Evolutionary conservation across 2,797 vertebrate species (phyloP).

Genomic region (Spatula versicolor): DNA sequence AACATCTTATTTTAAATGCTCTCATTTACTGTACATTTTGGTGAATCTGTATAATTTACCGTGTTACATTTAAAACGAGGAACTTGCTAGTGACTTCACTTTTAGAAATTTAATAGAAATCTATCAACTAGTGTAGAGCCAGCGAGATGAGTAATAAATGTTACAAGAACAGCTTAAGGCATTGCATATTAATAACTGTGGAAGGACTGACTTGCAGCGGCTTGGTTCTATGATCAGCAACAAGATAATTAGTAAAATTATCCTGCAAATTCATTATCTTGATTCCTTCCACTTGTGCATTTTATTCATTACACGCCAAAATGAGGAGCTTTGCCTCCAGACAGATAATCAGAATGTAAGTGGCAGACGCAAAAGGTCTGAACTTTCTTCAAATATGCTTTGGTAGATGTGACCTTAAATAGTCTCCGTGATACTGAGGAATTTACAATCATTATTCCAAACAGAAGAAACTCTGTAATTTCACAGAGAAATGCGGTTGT

Average conservation of each 20-base stretch:
- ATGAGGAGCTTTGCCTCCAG: constrained; percentile 59
- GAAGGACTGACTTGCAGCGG: constrained; percentile 59
- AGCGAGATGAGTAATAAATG: constrained; percentile 64
- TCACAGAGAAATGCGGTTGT: neutral
- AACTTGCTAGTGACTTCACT: neutral
- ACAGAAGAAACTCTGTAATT: neutral
- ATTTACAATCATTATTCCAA: constrained; percentile 18
- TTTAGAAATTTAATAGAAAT: constrained; percentile 66
- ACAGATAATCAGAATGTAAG: constrained; percentile 63
- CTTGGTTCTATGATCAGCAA: constrained; percentile 63
- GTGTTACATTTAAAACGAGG: constrained; percentile 48
- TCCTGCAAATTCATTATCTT: constrained; percentile 74
- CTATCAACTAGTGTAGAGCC: constrained; percentile 40
- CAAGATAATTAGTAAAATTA: constrained; percentile 76
- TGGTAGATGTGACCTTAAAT: constrained; percentile 40
- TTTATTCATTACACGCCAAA: constrained; percentile 72
- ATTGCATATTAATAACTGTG: constrained; percentile 58
- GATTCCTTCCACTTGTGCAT: constrained; percentile 72
- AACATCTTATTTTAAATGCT: constrained; percentile 39
- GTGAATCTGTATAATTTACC: constrained; percentile 60
- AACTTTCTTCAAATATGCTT: constrained; percentile 2
- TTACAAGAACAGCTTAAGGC: constrained; percentile 68
- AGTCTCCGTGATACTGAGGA: neutral
- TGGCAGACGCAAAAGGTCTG: constrained; percentile 40
- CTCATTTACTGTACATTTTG: neutral